Conservation (phyloP, 2,797 vertebrate species). For the Arctocebus calabarensis region DNA sequence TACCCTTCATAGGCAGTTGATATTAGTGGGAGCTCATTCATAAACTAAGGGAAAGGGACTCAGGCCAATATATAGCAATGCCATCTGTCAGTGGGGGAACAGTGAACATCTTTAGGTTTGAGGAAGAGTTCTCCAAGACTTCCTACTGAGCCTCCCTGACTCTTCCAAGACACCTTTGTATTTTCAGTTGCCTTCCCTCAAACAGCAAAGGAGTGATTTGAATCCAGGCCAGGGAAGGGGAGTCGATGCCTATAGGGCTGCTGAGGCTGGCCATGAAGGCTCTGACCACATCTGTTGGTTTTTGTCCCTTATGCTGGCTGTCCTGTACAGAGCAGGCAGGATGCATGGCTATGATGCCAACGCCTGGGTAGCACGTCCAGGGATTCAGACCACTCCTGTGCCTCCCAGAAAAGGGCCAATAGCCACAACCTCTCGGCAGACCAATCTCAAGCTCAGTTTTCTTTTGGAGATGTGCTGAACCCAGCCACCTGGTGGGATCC, state of each 20-base stretch:
- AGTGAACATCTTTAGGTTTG: neutral
- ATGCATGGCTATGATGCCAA: neutral
- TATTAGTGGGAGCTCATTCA: neutral
- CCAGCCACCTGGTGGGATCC: neutral
- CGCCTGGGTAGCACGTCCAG: neutral
- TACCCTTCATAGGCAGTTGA: neutral
- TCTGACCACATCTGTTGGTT: neutral
- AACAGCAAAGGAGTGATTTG: neutral
- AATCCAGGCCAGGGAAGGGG: neutral
- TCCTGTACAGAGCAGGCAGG: neutral
- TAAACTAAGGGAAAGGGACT: neutral
- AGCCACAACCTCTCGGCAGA: neutral
- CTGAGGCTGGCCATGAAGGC: neutral
- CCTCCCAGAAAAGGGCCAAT: neutral
- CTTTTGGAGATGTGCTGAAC: neutral
- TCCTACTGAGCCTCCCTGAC: neutral
- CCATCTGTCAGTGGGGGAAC: neutral
- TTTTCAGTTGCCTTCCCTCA: neutral
- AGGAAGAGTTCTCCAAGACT: neutral
- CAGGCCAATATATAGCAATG: neutral
- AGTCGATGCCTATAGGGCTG: neutral
- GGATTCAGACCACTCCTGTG: neutral
- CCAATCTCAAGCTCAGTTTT: neutral
- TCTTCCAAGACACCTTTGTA: neutral
- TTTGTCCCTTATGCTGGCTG: neutral